phyloP scores from a whole-genome alignment of 2,113 vertebrate species.

The Boulengeromyrus knoepffleri region DNA sequence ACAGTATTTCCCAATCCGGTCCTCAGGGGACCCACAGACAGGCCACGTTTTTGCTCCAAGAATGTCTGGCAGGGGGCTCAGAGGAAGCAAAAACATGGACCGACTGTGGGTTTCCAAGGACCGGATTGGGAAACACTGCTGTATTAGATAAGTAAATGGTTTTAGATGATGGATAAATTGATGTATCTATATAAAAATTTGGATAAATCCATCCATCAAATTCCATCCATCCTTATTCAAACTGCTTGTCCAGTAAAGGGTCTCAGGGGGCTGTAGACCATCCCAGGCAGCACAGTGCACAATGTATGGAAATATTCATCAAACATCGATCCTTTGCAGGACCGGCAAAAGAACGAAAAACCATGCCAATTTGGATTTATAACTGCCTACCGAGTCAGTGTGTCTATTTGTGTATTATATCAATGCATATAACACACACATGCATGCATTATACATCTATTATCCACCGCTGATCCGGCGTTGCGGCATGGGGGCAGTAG shows the following conservation, averaged over 20 bases:
- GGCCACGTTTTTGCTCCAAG: background rate
- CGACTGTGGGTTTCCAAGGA: background rate
- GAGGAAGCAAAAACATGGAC: background rate
- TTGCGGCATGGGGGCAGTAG: too few species aligned
- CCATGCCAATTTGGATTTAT: background rate
- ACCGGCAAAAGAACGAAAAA: too few species aligned
- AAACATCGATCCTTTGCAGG: too few species aligned
- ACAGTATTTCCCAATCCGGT: background rate
- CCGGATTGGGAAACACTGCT: background rate
- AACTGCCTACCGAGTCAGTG: background rate
- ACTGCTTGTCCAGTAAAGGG: background rate
- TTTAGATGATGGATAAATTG: background rate
- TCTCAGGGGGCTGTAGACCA: background rate
- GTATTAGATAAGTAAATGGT: background rate
- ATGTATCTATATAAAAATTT: background rate
- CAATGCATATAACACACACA: background rate
- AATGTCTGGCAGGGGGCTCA: background rate
- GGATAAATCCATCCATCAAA: background rate
- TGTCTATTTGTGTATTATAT: background rate
- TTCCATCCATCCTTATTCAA: background rate
- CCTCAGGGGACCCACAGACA: background rate
- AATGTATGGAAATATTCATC: background rate
- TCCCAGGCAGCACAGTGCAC: too few species aligned
- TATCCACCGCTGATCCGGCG: too few species aligned
- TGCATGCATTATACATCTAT: background rate